A percentile compares a stretch with the other conserved stretches of the same genome.
phyloP scores from a whole-genome alignment of 2,888 invertebrate genomes.

The Leptogaster cylindrica region DNA sequence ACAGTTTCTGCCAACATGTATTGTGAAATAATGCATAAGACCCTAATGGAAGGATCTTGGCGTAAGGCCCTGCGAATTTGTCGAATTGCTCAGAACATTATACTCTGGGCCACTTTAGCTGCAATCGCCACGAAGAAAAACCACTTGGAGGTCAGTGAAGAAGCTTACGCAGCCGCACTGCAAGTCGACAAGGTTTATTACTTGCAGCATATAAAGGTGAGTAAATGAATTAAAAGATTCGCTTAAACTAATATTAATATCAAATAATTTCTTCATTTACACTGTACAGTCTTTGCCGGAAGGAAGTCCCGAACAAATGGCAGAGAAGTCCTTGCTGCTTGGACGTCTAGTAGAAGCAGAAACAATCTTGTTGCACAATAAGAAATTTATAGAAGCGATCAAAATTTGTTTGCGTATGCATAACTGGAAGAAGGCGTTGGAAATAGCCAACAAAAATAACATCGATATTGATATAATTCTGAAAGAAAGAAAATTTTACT shows the following conservation, averaged over 20 bases:
- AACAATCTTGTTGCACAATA: conserved; percentile 60
- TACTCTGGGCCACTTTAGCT: conserved; percentile 94
- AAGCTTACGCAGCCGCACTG: conserved; percentile 90
- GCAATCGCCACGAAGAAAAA: conserved; percentile 87
- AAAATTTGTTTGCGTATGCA: conserved; percentile 59
- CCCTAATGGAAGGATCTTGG: conserved; percentile 80
- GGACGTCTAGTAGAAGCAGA: conserved; percentile 60
- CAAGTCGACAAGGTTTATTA: conserved; percentile 87
- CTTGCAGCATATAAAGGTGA: conserved; percentile 80
- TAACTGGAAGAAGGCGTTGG: conserved; percentile 59
- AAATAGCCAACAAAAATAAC: conserved; percentile 57
- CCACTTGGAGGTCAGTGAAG: conserved; percentile 89
- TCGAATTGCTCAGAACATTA: conserved; percentile 64
- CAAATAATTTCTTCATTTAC: neutral
- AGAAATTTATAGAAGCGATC: conserved; percentile 57
- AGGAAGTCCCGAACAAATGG: conserved; percentile 61
- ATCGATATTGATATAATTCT: conserved; percentile 54
- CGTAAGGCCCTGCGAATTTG: conserved; percentile 83
- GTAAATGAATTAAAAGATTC: conserved; percentile 33
- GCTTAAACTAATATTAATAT: neutral
- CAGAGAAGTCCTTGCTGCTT: conserved; percentile 60
- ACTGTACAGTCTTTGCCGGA: conserved; percentile 49
- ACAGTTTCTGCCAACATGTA: conserved; percentile 58
- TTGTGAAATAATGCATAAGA: conserved; percentile 68
- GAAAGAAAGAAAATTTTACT: conserved; percentile 56